A percentile compares a stretch with the other conserved stretches of the same genome.
Evolutionary conservation across 2,888 invertebrate genomes (phyloP).

Genomic region (Cryptocephalus primarius): DNA sequence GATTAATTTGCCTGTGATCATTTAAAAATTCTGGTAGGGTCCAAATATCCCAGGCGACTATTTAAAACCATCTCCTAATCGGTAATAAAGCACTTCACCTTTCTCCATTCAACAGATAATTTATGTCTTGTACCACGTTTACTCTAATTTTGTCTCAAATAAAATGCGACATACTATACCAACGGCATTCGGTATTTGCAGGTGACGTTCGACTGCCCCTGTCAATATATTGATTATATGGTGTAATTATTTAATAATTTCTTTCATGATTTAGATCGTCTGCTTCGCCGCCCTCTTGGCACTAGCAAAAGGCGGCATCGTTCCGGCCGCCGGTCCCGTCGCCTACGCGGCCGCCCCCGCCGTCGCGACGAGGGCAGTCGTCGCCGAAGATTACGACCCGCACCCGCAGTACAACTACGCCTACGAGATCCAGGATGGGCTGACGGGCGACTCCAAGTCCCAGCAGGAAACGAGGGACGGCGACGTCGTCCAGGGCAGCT

Average conservation of each 20-base stretch:
- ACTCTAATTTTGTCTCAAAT: too few relatives aligned
- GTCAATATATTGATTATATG: too few relatives aligned
- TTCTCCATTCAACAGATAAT: too few relatives aligned
- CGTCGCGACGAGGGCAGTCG: constrained; percentile 9
- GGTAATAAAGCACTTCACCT: too few relatives aligned
- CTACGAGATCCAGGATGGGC: constrained; percentile 45
- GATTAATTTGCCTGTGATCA: too few relatives aligned
- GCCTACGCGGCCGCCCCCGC: constrained; percentile 15
- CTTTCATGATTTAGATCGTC: background rate
- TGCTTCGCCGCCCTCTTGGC: background rate
- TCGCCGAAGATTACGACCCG: constrained; percentile 24
- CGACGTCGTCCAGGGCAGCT: constrained; percentile 51
- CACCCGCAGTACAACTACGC: constrained; percentile 44
- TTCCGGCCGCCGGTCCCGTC: constrained; percentile 5
- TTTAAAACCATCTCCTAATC: too few relatives aligned
- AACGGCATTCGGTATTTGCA: too few relatives aligned
- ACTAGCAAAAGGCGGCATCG: background rate
- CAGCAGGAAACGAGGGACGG: constrained; percentile 54
- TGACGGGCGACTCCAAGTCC: constrained; percentile 46
- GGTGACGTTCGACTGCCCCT: too few relatives aligned
- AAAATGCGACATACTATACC: too few relatives aligned
- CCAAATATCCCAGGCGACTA: too few relatives aligned
- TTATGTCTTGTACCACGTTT: too few relatives aligned
- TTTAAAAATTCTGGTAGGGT: too few relatives aligned
- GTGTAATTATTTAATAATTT: background rate